phyloP scores from a whole-genome alignment of 2,888 invertebrate species.

The Parnassius apollo region DNA sequence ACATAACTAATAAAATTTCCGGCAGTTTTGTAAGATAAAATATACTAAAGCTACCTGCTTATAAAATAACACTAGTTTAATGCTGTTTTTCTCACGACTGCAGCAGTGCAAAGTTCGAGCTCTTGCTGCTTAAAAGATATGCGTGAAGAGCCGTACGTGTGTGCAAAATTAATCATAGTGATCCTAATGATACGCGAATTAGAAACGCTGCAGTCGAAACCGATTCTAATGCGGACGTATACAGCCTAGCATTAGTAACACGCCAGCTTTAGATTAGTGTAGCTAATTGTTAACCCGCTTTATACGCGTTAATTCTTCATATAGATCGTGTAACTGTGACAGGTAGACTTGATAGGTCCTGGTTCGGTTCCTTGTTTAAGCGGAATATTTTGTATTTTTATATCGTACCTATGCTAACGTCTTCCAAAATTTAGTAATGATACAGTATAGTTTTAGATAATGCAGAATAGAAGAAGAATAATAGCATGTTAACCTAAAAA shows the following conservation, averaged over 20 bases:
- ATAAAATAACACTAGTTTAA: neutral
- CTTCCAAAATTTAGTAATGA: no score
- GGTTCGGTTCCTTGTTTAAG: no score
- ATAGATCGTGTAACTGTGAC: no score
- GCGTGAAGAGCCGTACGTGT: conserved; percentile 13
- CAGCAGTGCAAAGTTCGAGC: neutral
- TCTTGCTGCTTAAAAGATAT: conserved; percentile 25
- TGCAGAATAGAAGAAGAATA: no score
- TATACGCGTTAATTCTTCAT: neutral
- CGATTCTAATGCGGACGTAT: conserved; percentile 19
- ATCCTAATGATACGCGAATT: conserved; percentile 20
- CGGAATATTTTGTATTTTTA: no score
- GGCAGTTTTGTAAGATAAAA: no score
- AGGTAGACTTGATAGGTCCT: no score
- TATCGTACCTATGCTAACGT: no score
- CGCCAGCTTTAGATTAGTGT: conserved; percentile 10
- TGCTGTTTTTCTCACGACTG: neutral
- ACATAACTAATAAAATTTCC: no score
- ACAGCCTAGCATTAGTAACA: conserved; percentile 4
- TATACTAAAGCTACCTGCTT: no score
- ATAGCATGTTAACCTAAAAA: no score
- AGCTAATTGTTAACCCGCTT: conserved; percentile 19
- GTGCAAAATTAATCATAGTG: conserved; percentile 23
- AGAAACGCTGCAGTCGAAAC: conserved; percentile 21
- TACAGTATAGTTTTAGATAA: no score